phyloP scores from a whole-genome alignment of 2,797 vertebrate genomes.

The Alfaro cultratus region DNA sequence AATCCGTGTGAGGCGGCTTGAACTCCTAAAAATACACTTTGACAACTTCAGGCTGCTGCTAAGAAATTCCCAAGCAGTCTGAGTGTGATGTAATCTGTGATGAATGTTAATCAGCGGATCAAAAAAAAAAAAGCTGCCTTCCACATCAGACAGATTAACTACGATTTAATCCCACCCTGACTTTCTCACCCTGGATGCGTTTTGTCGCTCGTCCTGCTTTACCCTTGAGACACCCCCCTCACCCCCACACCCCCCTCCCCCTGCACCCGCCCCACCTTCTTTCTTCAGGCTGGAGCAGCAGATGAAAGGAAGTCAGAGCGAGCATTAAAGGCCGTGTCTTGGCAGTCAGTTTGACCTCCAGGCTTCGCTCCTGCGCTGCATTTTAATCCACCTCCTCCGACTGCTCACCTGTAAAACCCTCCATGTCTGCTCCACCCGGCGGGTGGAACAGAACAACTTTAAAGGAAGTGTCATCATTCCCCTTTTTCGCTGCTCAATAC shows the following conservation, averaged over 20 bases:
- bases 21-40: conserved; percentile 12
- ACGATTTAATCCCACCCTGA: conserved; percentile 19
- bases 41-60: conserved; percentile 17
- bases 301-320: conserved; percentile 69
- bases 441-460: conserved; percentile 24
- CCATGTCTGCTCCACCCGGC: conserved; percentile 12
- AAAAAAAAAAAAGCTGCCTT: conserved; percentile 30
- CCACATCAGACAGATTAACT: conserved; percentile 25
- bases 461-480: conserved; percentile 28
- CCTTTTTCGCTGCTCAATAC: conserved; percentile 7
- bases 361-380: conserved; percentile 55
- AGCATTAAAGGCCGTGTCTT: conserved; percentile 67
- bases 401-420: conserved; percentile 66
- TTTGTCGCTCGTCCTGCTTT: conserved; percentile 40
- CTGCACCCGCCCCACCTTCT: not conserved
- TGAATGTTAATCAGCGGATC: conserved; percentile 39
- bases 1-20: conserved; percentile 15
- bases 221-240: conserved; percentile 7
- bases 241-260: no score
- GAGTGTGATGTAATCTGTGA: conserved; percentile 21
- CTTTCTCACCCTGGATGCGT: conserved; percentile 24
- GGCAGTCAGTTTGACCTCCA: conserved; percentile 68
- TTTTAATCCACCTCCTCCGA: conserved; percentile 35
- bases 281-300: conserved; percentile 53
- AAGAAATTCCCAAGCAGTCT: conserved; percentile 18